phyloP scores from a whole-genome alignment of 2,888 invertebrate species.

The Cephus runcator region DNA sequence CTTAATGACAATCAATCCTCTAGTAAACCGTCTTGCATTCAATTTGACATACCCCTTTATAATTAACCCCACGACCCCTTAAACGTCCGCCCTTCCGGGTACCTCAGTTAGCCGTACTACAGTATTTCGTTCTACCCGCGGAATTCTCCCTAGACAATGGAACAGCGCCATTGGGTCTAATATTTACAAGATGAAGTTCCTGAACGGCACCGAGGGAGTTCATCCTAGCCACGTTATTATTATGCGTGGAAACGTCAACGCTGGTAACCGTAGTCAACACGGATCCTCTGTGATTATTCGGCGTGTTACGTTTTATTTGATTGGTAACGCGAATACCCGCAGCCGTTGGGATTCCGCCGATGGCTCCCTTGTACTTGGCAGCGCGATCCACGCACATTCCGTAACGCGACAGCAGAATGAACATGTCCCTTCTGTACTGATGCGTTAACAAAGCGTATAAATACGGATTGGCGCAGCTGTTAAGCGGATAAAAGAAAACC shows the following conservation, averaged over 20 bases:
- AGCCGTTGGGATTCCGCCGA: slow-evolving; percentile 57
- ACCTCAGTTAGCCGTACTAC: slow-evolving; percentile 1
- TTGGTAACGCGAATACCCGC: slow-evolving; percentile 18
- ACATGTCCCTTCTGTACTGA: slow-evolving; percentile 72
- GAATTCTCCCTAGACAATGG: not conserved
- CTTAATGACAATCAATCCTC: not conserved
- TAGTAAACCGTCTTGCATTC: not conserved
- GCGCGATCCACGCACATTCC: slow-evolving; percentile 65
- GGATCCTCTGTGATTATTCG: slow-evolving; percentile 55
- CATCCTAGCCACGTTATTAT: slow-evolving; percentile 44
- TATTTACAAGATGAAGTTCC: slow-evolving; percentile 28
- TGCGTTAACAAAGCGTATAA: slow-evolving; percentile 76
- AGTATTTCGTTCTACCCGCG: not conserved
- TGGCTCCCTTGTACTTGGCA: slow-evolving; percentile 65
- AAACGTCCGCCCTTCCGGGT: not conserved
- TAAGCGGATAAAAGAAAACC: slow-evolving; percentile 77
- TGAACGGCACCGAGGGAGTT: slow-evolving; percentile 49
- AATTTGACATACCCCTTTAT: not conserved
- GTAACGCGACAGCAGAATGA: slow-evolving; percentile 68
- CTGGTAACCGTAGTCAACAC: slow-evolving; percentile 63
- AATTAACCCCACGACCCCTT: not conserved
- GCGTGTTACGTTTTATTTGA: slow-evolving; percentile 10
- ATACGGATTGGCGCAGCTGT: slow-evolving; percentile 77
- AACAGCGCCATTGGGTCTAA: not conserved
- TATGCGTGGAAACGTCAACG: slow-evolving; percentile 57